phyloP scores from a whole-genome alignment of 1,140 invertebrate species.

The Varroa destructor region DNA sequence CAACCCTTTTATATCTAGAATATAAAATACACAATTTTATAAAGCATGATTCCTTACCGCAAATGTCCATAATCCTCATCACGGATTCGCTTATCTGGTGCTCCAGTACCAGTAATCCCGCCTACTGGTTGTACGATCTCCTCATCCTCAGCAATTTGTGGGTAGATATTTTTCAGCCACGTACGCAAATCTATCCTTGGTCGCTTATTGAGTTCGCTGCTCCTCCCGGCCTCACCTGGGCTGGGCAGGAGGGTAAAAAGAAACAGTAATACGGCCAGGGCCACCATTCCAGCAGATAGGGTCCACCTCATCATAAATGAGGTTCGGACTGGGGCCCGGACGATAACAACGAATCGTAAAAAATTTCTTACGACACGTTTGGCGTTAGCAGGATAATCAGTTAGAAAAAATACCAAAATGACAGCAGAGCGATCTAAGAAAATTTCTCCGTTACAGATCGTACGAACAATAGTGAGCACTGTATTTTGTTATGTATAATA shows the following conservation, averaged over 20 bases:
- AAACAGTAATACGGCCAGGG: background rate
- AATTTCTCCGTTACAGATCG: no score
- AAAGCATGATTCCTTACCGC: background rate
- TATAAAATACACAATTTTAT: no score
- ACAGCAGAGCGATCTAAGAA: no score
- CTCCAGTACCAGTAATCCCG: background rate
- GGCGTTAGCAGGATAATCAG: no score
- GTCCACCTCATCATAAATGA: no score
- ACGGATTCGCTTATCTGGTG: conserved; percentile 6
- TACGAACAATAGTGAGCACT: no score
- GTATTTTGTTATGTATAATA: no score
- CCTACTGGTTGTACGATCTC: background rate
- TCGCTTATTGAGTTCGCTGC: background rate
- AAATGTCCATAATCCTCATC: conserved; percentile 25
- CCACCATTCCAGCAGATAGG: background rate
- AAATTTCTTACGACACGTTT: no score
- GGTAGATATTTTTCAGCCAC: conserved; percentile 6
- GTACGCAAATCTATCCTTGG: background rate
- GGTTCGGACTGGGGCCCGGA: no score
- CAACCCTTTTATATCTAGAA: no score
- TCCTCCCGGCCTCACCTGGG: background rate
- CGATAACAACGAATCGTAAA: no score
- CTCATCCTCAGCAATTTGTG: background rate
- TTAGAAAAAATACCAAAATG: no score
- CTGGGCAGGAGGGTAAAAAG: background rate